Base-by-base conservation (phyloP, 1,140 invertebrate genomes). In the Archivesica marissinica region DNA sequence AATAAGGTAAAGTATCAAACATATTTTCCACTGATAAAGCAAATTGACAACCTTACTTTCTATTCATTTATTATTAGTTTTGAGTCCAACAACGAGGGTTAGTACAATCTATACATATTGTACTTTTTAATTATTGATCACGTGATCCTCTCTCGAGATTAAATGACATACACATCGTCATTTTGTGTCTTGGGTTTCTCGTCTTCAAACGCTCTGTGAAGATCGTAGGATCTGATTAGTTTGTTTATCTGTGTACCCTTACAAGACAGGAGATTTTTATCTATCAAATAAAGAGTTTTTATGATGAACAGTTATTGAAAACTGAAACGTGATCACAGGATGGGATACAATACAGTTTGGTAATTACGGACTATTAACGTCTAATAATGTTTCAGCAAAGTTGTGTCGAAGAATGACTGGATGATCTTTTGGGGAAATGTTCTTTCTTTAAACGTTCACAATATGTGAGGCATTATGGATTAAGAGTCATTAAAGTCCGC, bases 291-390 rank as follows among this genome's bases (percentile, higher is more conserved):
- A 59, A 30, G 1, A 28, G n/a, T 28, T 30, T 59, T 59, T 59
- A 59, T 59, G 56, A 59, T 28, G 2, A 25, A 7, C 28, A 30
- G 56, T 59, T 59, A 59, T 59, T 59, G 56, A 59, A 59, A 59
- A 9, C 7, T 30, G 56, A 59, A 59, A 59, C 56, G 11, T 28
- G 56, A 59, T 59, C 56, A 59, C 56, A 59, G 56, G 56, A 59
- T 28, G 56, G 56, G 4, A 2, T 25, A 28, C 33, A 59, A 59
- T 59, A 59, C 28, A 59, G 28, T 59, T 59, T 30, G 4, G 25
- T 59, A 59, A 59, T 59, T 59, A 59, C 56, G 2, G 56, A 59
- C 56, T 28, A 59, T 59, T 59, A 59, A 59, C 56, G 56, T 23
- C 56, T 59, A 59, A 59, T 59, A 59, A 30, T 59, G 56, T 30